Evolutionary conservation across 2,113 vertebrate genomes (phyloP).

Genomic region (Herpetotheres cachinnans): DNA sequence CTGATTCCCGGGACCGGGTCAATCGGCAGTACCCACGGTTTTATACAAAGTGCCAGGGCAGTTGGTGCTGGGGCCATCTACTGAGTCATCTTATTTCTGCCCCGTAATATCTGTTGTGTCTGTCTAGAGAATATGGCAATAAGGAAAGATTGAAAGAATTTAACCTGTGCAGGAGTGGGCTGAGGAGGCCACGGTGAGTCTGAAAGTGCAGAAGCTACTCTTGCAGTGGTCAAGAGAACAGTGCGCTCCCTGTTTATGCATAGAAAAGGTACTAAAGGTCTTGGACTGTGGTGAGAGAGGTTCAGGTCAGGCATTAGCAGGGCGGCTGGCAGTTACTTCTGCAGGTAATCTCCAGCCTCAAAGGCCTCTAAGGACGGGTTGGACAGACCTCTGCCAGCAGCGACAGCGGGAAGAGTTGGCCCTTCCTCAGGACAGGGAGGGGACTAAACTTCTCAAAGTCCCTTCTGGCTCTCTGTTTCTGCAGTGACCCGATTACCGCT

Average conservation of each 20-base stretch:
- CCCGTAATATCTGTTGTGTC: neutral
- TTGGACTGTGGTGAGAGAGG: neutral
- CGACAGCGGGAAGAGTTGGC: neutral
- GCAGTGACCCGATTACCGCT: neutral
- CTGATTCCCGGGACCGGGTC: fast-evolving
- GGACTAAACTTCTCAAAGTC: neutral
- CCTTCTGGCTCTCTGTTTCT: neutral
- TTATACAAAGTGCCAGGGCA: neutral
- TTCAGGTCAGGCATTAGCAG: neutral
- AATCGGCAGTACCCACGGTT: neutral
- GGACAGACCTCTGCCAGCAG: neutral
- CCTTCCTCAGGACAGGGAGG: neutral
- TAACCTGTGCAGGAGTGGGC: no score
- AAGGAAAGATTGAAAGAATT: neutral
- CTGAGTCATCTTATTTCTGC: neutral
- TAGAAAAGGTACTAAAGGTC: neutral
- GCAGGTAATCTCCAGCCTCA: no score
- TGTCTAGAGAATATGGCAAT: neutral
- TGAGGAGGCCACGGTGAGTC: neutral
- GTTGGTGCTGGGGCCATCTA: no score
- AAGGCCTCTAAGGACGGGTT: neutral
- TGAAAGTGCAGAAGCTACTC: neutral
- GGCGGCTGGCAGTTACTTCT: no score
- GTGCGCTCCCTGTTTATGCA: neutral
- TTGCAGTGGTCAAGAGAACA: neutral